Percentiles rank a stretch among this genome's conserved stretches.
These are phyloP conservation scores for Phenganax subtilis DNA, from an alignment of 92 coral and sea anemone species.

Conservation along the genomic window DNA sequence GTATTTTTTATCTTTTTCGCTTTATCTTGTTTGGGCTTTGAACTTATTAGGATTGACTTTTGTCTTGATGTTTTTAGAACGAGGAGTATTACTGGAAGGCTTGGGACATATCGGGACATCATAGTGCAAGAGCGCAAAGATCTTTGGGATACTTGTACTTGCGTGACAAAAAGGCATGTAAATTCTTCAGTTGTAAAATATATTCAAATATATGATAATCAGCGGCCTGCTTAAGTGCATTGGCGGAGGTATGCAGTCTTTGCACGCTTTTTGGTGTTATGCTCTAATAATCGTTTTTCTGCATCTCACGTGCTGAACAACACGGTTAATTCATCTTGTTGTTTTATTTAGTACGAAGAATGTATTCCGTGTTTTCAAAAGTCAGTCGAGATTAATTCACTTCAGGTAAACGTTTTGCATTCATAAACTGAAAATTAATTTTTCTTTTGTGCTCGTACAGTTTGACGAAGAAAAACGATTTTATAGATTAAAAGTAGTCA, in stretches of 20 bases:
- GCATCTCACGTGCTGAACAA: background rate
- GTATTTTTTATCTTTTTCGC: background rate
- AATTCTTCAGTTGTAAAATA: background rate
- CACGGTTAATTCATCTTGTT: background rate
- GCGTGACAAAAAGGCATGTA: conserved; percentile 60
- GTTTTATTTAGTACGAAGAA: conserved; percentile 57
- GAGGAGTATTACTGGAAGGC: conserved; percentile 77
- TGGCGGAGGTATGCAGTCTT: no score
- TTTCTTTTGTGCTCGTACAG: background rate
- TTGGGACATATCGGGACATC: conserved; percentile 83
- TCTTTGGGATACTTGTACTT: conserved; percentile 75
- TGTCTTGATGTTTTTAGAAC: conserved; percentile 51
- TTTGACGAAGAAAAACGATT: background rate
- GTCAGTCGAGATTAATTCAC: conserved; percentile 73
- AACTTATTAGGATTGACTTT: background rate
- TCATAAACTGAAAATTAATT: background rate
- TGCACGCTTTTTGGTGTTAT: no score
- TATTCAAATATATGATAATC: background rate
- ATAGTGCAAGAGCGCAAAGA: conserved; percentile 88
- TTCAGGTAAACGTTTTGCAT: conserved; percentile 58
- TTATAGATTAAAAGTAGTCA: background rate
- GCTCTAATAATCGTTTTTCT: no score
- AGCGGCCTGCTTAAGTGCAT: background rate
- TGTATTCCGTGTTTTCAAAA: conserved; percentile 76
- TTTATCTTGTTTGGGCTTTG: background rate